phyloP scores from a whole-genome alignment of 2,797 vertebrate species.

The Spondyliosoma cantharus region DNA sequence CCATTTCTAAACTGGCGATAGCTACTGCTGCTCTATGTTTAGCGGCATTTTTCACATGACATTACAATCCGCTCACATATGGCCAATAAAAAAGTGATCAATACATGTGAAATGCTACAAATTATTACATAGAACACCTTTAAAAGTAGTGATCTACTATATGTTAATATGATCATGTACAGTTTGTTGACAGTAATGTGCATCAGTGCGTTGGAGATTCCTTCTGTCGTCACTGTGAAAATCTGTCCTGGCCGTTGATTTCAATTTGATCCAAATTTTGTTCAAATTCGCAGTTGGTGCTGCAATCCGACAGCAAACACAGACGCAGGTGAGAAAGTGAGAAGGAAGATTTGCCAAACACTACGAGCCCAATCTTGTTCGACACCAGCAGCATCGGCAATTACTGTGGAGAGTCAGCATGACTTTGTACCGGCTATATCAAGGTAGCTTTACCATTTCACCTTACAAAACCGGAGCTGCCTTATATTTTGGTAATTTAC shows the following conservation, averaged over 20 bases:
- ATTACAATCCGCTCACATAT: too few species aligned
- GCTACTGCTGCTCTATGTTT: too few species aligned
- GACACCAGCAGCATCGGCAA: neutral
- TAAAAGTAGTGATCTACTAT: neutral
- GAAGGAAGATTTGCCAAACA: neutral
- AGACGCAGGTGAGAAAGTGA: neutral
- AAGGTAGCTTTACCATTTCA: neutral
- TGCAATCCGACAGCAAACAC: too few species aligned
- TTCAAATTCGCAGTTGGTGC: neutral
- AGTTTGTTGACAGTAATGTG: too few species aligned
- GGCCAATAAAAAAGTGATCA: too few species aligned
- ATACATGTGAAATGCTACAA: too few species aligned
- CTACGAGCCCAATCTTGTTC: too few species aligned
- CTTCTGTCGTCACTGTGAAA: neutral
- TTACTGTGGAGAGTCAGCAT: conserved; percentile 18
- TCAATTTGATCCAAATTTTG: conserved; percentile 8
- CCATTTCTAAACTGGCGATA: too few species aligned
- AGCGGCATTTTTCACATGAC: too few species aligned
- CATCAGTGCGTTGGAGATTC: too few species aligned
- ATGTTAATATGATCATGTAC: too few species aligned
- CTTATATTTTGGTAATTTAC: neutral
- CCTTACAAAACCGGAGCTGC: neutral
- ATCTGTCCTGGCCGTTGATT: neutral
- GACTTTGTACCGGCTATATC: conserved; percentile 9
- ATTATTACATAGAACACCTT: neutral